Evolutionary conservation across 2,797 vertebrate genomes (phyloP).

Genomic region (Channallabes apus): DNA sequence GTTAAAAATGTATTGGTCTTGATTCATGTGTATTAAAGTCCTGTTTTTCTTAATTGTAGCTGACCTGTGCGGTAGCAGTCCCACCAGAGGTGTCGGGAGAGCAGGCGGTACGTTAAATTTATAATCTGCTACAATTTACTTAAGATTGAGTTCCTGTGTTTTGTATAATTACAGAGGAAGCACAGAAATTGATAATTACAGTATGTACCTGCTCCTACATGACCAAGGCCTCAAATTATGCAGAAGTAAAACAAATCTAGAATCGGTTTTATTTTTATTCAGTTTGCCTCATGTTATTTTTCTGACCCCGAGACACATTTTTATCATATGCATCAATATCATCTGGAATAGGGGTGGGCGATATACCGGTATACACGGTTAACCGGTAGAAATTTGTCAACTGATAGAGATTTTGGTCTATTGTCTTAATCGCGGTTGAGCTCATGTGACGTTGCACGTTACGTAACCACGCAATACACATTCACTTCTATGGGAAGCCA

Average conservation of each 20-base stretch:
- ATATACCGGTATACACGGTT: too few relatives aligned
- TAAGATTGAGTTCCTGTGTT: background rate
- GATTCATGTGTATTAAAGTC: background rate
- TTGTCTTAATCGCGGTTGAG: too few relatives aligned
- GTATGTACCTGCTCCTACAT: background rate
- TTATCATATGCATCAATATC: background rate
- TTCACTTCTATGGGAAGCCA: too few relatives aligned
- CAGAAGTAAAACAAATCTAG: background rate
- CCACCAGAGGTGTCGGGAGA: slow-evolving; percentile 75
- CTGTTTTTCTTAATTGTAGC: slow-evolving; percentile 58
- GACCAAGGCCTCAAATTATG: background rate
- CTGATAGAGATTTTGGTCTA: too few relatives aligned
- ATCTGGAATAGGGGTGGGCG: too few relatives aligned
- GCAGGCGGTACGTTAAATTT: slow-evolving; percentile 66
- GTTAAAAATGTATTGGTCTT: background rate
- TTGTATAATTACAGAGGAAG: background rate
- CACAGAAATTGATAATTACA: background rate
- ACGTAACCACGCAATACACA: too few relatives aligned
- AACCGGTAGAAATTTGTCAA: too few relatives aligned
- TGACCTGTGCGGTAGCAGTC: slow-evolving; percentile 77
- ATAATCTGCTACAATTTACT: slow-evolving; percentile 30
- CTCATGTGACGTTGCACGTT: too few relatives aligned
- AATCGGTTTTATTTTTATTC: background rate
- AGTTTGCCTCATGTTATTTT: background rate
- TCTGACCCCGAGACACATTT: slow-evolving; percentile 11